Evolutionary conservation across 2,797 vertebrate genomes (phyloP).

Genomic region (Sparus aurata): DNA sequence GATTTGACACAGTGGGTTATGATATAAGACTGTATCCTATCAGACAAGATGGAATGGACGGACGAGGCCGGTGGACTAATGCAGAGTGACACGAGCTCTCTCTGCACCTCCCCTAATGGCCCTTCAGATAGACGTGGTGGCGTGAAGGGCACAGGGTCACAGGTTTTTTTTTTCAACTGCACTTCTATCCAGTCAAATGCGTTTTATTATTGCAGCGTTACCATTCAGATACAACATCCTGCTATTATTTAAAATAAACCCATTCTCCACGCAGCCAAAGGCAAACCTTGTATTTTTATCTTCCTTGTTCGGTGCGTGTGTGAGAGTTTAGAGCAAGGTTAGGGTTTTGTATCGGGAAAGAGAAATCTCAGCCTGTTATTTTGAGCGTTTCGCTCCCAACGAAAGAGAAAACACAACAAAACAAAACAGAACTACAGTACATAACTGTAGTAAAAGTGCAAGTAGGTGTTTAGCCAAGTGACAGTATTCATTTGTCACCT

Average conservation of each 20-base stretch:
- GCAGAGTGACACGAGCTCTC: constrained; percentile 78
- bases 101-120: constrained; percentile 76
- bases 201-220: constrained; percentile 29
- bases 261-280: background rate
- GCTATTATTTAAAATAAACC: constrained; percentile 21
- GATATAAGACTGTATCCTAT: constrained; percentile 70
- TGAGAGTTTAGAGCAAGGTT: constrained; percentile 3
- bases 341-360: constrained; percentile 10
- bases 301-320: constrained; percentile 12
- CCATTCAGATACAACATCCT: constrained; percentile 19
- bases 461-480: constrained; percentile 76
- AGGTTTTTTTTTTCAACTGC: constrained; percentile 53
- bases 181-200: constrained; percentile 29
- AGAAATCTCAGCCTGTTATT: constrained; percentile 36
- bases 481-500: constrained; percentile 79
- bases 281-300: constrained; percentile 23
- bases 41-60: constrained; percentile 61
- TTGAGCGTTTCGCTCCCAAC: constrained; percentile 16
- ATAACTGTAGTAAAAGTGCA: constrained; percentile 80
- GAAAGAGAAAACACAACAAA: constrained; percentile 7
- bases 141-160: constrained; percentile 71
- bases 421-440: constrained; percentile 52
- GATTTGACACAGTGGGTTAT: constrained; percentile 65
- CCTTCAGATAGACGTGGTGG: constrained; percentile 56
- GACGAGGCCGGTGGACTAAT: constrained; percentile 64